Evolutionary conservation across 2,113 vertebrate genomes (phyloP).

Genomic region (Thinocorus orbignyianus): DNA sequence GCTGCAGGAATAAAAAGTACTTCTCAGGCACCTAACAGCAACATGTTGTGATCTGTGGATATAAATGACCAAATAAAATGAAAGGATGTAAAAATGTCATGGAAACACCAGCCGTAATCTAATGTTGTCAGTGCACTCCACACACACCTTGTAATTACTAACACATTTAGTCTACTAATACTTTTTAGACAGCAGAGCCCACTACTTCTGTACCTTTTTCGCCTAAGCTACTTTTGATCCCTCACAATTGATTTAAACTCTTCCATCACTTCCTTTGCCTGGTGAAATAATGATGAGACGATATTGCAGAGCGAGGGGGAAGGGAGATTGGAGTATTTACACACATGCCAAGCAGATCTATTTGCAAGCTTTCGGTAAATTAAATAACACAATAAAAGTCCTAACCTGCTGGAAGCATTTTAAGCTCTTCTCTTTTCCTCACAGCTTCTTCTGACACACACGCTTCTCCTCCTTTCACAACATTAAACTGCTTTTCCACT

Average conservation of each 20-base stretch:
- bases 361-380: neutral
- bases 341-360: slow-evolving; percentile 4
- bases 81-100: slow-evolving; percentile 65
- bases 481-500: slow-evolving; percentile 84
- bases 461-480: slow-evolving; percentile 68
- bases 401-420: slow-evolving; percentile 87
- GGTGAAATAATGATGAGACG: slow-evolving; percentile 35
- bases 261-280: slow-evolving; percentile 44
- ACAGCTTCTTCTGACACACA: slow-evolving; percentile 72
- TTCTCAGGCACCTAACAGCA: slow-evolving; percentile 31
- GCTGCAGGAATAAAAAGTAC: neutral
- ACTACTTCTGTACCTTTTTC: slow-evolving; percentile 8
- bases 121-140: slow-evolving; percentile 56
- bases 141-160: slow-evolving; percentile 73
- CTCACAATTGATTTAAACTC: slow-evolving; percentile 53
- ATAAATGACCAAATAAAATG: slow-evolving; percentile 70
- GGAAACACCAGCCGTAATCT: slow-evolving; percentile 60
- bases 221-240: slow-evolving; percentile 52
- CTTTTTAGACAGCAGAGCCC: neutral
- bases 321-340: neutral
- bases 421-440: slow-evolving; percentile 75
- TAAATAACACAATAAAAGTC: neutral
- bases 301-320: neutral
- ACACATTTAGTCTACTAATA: slow-evolving; percentile 39
- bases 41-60: slow-evolving; percentile 34